Evolutionary conservation across 2,797 vertebrate genomes (phyloP), one percentile per base, ranked within the genome.

Genomic region (Etheostoma nigrum): DNA sequence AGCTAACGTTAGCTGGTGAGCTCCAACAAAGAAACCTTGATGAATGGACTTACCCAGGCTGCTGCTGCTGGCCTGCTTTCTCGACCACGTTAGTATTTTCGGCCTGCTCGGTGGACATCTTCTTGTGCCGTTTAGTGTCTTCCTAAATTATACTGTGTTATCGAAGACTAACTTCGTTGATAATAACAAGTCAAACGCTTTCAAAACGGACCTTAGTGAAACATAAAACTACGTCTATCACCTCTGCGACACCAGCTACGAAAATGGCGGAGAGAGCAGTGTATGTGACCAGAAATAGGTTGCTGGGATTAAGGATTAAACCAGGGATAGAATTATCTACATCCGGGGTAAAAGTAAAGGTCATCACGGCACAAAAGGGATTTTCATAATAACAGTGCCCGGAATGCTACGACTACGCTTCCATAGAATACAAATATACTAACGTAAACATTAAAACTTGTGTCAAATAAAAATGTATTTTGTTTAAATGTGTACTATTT

Each of bases 41-140:
- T 85, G 79, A 83, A 89, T 79, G 78, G 67, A 72, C 82, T 91
- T 82, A 95, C 94, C 93, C 94, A 55, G 80, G 89, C 75, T 74
- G 85, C 59, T 65, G 72, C 40, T 60, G 73, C 49, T 49, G 90
- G 67, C 60, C 89, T 60, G 51, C 51, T 48, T 92, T 93, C 77
- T 94, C 94, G 1, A 82, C 16, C 44, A 49, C 67, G 27, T 16
- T 23, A 3, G 67, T 58, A 16, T 48, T 90, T 51, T 94, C 93
- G 23, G 48, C 30, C 72, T 92, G 89, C 40, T 96, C 95, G 86
- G 74, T 89, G 14, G 95, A 95, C 95, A 96, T 96, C 64, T 91
- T 95, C 15, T 42, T 6, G 19, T 15, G 58, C 25, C 54, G 40
- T 65, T 84, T 4, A 12, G 2, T 27, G 7, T 40, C 6, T 62